Percentiles rank a stretch among this genome's conserved stretches.
phyloP scores from a whole-genome alignment of 2,888 invertebrate species.

The Nemurella pictetii region DNA sequence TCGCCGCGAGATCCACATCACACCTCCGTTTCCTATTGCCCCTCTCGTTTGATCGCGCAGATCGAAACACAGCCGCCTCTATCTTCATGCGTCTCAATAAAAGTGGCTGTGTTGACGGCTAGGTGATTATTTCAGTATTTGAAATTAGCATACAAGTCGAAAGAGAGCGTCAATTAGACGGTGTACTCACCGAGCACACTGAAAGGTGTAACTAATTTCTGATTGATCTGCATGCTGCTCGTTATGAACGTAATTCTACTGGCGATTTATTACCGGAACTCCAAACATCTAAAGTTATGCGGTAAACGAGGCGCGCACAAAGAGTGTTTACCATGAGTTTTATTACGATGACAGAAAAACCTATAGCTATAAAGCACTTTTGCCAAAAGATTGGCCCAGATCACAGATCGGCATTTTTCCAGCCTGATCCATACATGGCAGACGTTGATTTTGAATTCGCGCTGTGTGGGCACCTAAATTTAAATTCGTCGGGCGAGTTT shows the following conservation, averaged over 20 bases:
- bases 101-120: background rate
- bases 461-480: background rate
- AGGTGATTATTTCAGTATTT: background rate
- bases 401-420: background rate
- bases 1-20: background rate
- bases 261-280: background rate
- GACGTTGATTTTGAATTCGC: background rate
- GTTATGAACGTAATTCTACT: background rate
- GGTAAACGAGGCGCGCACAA: background rate
- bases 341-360: background rate
- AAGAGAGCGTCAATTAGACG: too few relatives aligned
- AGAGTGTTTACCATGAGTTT: background rate
- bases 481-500: background rate
- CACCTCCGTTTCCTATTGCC: slow-evolving; percentile 9
- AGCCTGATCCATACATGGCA: slow-evolving; percentile 1
- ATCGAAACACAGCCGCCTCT: background rate
- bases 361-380: background rate
- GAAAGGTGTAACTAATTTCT: background rate
- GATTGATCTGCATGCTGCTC: background rate
- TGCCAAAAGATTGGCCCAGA: background rate
- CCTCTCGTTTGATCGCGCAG: background rate
- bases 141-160: background rate
- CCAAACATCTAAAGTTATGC: background rate
- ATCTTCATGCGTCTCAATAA: slow-evolving; percentile 7
- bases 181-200: too few relatives aligned